These are phyloP conservation scores for Sminthurinus signatus DNA, from an alignment of 1,140 invertebrate genomes.

Conservation along the genomic window DNA sequence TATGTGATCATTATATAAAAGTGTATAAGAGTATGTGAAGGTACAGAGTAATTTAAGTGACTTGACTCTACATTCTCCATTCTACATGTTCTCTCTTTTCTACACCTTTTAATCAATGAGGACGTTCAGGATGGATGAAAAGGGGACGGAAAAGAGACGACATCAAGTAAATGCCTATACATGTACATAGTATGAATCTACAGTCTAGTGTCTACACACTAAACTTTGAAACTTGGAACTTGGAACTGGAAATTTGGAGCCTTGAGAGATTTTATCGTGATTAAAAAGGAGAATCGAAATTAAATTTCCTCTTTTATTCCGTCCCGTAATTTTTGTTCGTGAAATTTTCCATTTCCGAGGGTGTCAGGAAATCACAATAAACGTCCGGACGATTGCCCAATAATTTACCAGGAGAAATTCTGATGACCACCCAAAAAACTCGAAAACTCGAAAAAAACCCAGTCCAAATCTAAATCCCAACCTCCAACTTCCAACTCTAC, in stretches of 20 bases:
- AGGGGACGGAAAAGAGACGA: constrained; percentile 3
- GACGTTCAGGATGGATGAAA: not conserved
- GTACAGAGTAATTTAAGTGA: too few species aligned
- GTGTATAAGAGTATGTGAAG: too few species aligned
- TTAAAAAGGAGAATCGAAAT: constrained; percentile 40
- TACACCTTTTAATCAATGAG: constrained; percentile 11
- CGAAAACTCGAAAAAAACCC: too few species aligned
- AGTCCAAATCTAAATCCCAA: too few species aligned
- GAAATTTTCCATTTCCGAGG: constrained; percentile 40
- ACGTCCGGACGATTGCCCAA: constrained; percentile 36
- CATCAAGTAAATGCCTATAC: too few species aligned
- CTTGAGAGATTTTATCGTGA: constrained; percentile 38
- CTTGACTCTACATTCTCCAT: too few species aligned
- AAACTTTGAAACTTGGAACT: not conserved
- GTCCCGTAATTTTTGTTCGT: constrained; percentile 17
- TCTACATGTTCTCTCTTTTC: too few species aligned
- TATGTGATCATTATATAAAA: too few species aligned
- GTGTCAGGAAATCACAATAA: constrained; percentile 42
- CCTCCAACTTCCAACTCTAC: not conserved
- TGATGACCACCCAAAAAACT: constrained; percentile 34
- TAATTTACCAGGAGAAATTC: constrained; percentile 36
- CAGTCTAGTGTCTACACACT: too few species aligned
- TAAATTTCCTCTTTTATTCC: constrained; percentile 37
- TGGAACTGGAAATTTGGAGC: too few species aligned
- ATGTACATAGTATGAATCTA: too few species aligned